Evolutionary conservation across 2,888 invertebrate species (phyloP), one percentile per base, ranked within the genome.

Genomic region (Choristoneura rosaceana): DNA sequence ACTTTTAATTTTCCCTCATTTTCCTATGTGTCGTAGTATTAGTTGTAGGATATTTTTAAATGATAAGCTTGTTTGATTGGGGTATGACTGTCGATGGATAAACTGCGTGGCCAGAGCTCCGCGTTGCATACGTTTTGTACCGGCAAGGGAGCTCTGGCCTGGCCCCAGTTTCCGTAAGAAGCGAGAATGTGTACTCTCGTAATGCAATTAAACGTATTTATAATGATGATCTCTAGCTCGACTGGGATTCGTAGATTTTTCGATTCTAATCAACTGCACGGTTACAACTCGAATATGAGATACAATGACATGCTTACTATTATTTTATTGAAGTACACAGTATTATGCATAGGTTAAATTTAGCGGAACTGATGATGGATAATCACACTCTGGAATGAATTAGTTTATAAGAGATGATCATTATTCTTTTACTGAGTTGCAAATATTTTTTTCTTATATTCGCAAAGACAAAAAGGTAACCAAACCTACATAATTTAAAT

Each of bases 271-370:
- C 52, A 17, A 52, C n/a, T 73, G 74, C 74, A 70, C 74, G 73
- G 69, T 74, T 58, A 63, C 25, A 71, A 77, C 83, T 84, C 85
- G 84, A 85, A 85, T 85, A 84, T 80, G 79, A 77, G 80, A 75
- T 82, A 76, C 78, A 79, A 76, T 76, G 73, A 74, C 58, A 41
- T 50, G 61, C 43, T 59, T 61, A 69, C 61, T 47, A 64, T 69
- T 45, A 59, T 71, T 52, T 58, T 79, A 78, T 80, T 73, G 74
- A 86, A 86, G 86, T 85, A 87, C 83, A 84, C 87, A 87, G 87
- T 87, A 87, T 87, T 87, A 86, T 81, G 64, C 61, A 66, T 75
- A 59, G 64, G 63, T 52, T 58, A 41, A 41, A 58, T n/a, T 60
- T 52, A 71, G 45, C 50, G 50, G 34, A 41, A 65, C 55, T 67